Evolutionary conservation across 2,113 vertebrate species (phyloP), one percentile per base, ranked within the genome.

Genomic region (Pelodiscus sinensis): DNA sequence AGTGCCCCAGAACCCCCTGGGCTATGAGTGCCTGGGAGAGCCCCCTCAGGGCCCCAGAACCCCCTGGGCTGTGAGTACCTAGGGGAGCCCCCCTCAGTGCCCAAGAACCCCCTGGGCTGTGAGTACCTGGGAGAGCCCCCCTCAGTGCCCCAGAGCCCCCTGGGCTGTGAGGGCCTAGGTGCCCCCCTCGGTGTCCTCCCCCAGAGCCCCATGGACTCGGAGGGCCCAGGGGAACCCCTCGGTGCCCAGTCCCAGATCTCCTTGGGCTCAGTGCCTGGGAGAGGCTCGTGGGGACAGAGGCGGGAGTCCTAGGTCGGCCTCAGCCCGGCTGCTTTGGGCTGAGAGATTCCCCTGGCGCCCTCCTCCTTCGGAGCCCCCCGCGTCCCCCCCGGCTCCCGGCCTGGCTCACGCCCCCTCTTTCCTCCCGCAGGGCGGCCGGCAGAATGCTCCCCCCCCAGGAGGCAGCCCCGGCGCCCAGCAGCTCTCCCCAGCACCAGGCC

Each of bases 401-500:
- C 1, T 0, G 18, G 56, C 84, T 73, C 44, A 44, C 21, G 0
- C 68, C 25, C n/a, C 7, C 31, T n/a, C 65, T 77, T 51, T 92
- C 35, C 54, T 2, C 19, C 52, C 35, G 25, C 93, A 99, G 98
- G 84, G 96, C 97, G 94, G 95, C 97, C 92, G 92, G 79, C 94
- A 89, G 88, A 10, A 88, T 97, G 89, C 57, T 96, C 95, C 88
- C 97, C 90, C 16, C 97, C 29, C 91, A 98, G 96, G 96, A 97
- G 60, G 93, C 97, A 0, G 65, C 97, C 2, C 60, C 96, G 1
- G 92, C 97, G 56, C 96, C 95, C 15, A 22, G 88, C 35, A 3
- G 84, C 54, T 95, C 98, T 25, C 97, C 98, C 1, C 93, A 97
- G 38, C 97, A 97, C 79, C 97, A 98, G 35, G 94, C 97, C 85